Conservation (phyloP, 2,888 invertebrate species). For the Listrodromus nycthemerus region DNA sequence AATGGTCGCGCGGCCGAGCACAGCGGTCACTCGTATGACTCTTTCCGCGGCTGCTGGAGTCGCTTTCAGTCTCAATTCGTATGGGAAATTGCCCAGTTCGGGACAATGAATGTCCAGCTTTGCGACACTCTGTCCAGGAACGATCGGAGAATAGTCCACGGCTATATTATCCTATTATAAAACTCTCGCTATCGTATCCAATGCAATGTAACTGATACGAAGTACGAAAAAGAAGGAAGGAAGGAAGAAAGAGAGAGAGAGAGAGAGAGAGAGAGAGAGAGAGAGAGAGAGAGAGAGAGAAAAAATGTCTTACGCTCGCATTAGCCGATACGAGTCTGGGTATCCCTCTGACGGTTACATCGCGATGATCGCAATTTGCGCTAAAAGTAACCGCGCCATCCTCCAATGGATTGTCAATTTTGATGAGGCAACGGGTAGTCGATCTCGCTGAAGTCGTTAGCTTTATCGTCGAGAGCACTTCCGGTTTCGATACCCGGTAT, state of each 20-base stretch:
- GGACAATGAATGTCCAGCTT: conserved; percentile 69
- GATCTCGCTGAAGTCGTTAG: conserved; percentile 71
- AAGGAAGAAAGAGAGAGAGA: no score
- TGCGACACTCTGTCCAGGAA: conserved; percentile 66
- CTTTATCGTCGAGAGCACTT: conserved; percentile 73
- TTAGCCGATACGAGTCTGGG: conserved; percentile 68
- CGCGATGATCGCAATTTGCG: conserved; percentile 67
- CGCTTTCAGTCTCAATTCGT: conserved; percentile 75
- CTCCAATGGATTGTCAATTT: conserved; percentile 74
- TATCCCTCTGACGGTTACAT: conserved; percentile 65
- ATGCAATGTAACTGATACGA: background rate
- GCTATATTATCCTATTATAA: conserved; percentile 67
- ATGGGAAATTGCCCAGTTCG: conserved; percentile 74
- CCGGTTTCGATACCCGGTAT: conserved; percentile 74
- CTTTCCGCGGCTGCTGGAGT: conserved; percentile 71
- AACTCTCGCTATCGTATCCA: background rate
- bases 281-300: no score
- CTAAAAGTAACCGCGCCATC: conserved; percentile 64
- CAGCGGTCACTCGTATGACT: conserved; percentile 67
- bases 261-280: no score
- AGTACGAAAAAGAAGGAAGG: background rate
- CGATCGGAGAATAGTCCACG: conserved; percentile 73
- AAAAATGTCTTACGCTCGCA: conserved; percentile 66
- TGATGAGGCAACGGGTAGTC: conserved; percentile 65
- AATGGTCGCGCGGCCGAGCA: conserved; percentile 68